Conservation (phyloP, 53 echinoderm and acorn worm genomes). For the Hippasteria phrygiana region DNA sequence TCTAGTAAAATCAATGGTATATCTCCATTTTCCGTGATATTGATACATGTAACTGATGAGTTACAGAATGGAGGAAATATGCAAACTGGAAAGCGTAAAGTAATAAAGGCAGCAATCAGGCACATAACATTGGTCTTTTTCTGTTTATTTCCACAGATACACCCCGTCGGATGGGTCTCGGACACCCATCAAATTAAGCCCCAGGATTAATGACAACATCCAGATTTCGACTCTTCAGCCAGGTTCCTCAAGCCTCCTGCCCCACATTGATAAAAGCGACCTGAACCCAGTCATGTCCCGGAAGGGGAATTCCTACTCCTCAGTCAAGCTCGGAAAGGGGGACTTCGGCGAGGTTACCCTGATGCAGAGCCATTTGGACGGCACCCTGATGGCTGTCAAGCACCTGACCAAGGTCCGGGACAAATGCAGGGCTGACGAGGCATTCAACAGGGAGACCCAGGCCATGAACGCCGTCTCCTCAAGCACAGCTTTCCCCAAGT, state of each 20-base stretch:
- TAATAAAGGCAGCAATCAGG: no score
- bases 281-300: conserved; percentile 27
- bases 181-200: not conserved
- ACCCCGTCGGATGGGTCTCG: not conserved
- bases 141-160: not conserved
- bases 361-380: conserved; percentile 45
- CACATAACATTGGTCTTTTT: not conserved
- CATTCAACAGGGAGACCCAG: conserved; percentile 51
- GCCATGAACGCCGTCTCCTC: conserved; percentile 65
- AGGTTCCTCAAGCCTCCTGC: not conserved
- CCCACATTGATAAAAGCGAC: conserved; percentile 12
- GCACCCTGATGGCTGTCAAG: conserved; percentile 46
- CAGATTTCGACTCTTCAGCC: not conserved
- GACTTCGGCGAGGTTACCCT: conserved; percentile 50
- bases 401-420: conserved; percentile 5
- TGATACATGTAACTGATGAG: no score
- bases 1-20: not conserved
- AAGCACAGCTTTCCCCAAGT: conserved; percentile 40
- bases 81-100: no score
- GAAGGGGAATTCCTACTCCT: conserved; percentile 27
- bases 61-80: no score
- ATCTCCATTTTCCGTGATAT: no score
- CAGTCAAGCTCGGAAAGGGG: conserved; percentile 49
- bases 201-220: not conserved
- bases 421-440: not conserved